Percentiles rank a stretch among this genome's conserved stretches.
phyloP scores from a whole-genome alignment of 2,797 vertebrate species.

The Acipenser ruthenus region DNA sequence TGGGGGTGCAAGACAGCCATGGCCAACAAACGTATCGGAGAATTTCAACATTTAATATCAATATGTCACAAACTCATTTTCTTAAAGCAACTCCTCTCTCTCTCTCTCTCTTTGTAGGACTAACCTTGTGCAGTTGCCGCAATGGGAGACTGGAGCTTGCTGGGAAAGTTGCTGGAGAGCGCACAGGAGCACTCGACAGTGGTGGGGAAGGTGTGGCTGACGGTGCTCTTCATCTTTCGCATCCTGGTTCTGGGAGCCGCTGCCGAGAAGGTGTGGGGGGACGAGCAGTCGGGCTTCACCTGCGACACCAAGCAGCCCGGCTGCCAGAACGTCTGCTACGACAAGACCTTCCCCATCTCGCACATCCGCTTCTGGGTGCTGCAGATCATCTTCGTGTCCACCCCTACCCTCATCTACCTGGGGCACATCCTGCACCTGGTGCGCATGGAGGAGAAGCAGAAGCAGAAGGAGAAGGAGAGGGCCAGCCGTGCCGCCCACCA shows the following conservation, averaged over 20 bases:
- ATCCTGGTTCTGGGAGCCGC: constrained; percentile 74
- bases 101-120: constrained; percentile 27
- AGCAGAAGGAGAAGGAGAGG: constrained; percentile 35
- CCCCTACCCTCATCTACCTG: constrained; percentile 78
- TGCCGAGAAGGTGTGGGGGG: constrained; percentile 79
- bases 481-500: constrained; percentile 24
- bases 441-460: constrained; percentile 72
- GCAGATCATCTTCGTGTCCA: constrained; percentile 85
- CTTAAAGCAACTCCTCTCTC: neutral
- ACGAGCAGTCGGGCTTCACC: constrained; percentile 74
- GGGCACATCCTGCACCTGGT: constrained; percentile 81
- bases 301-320: constrained; percentile 83
- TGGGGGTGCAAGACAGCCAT: no score
- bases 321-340: constrained; percentile 83
- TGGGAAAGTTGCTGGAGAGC: constrained; percentile 77
- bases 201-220: constrained; percentile 83
- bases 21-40: no score
- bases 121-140: constrained; percentile 24
- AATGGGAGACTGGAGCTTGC: constrained; percentile 79
- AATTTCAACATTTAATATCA: no score
- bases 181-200: constrained; percentile 82
- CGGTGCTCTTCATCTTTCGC: constrained; percentile 76
- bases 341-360: constrained; percentile 81
- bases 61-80: neutral
- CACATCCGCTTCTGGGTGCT: constrained; percentile 88